A percentile compares a stretch with the other conserved stretches of the same genome.
Conservation (phyloP, 1,140 invertebrate genomes). For the Drosophila nasuta region DNA sequence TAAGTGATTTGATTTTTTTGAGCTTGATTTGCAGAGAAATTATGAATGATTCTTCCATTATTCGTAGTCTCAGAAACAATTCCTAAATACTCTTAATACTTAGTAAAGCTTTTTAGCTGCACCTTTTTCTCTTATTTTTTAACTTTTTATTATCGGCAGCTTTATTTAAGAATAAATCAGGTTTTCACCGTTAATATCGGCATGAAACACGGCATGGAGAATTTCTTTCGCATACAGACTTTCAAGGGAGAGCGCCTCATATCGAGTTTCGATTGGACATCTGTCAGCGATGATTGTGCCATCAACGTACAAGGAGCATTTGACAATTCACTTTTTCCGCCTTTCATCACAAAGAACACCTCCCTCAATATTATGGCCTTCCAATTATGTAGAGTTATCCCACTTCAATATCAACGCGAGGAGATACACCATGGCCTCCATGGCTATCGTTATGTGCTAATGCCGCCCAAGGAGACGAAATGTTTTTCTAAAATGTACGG, state of each 20-base stretch:
- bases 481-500: constrained; percentile 61
- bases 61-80: too few species aligned
- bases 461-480: constrained; percentile 26
- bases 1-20: too few species aligned
- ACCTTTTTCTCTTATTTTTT: too few species aligned
- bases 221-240: constrained; percentile 87
- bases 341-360: constrained; percentile 52
- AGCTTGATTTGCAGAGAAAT: too few species aligned
- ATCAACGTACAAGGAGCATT: constrained; percentile 40
- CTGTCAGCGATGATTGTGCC: constrained; percentile 54
- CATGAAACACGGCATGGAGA: constrained; percentile 85
- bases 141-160: too few species aligned
- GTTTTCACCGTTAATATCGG: constrained; percentile 86
- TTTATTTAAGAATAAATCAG: too few species aligned
- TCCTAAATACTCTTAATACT: too few species aligned
- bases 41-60: too few species aligned
- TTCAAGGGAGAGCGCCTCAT: constrained; percentile 78
- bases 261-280: constrained; percentile 78
- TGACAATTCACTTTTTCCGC: constrained; percentile 71
- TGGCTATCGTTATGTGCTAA: constrained; percentile 55
- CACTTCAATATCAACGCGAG: constrained; percentile 49
- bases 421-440: constrained; percentile 43
- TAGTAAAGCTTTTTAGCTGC: too few species aligned
- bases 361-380: constrained; percentile 57
- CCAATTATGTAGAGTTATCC: constrained; percentile 67